A percentile compares a stretch with the other conserved stretches of the same genome.
Evolutionary conservation across 2,797 vertebrate genomes (phyloP).

Genomic region (Lutjanus campechanus): DNA sequence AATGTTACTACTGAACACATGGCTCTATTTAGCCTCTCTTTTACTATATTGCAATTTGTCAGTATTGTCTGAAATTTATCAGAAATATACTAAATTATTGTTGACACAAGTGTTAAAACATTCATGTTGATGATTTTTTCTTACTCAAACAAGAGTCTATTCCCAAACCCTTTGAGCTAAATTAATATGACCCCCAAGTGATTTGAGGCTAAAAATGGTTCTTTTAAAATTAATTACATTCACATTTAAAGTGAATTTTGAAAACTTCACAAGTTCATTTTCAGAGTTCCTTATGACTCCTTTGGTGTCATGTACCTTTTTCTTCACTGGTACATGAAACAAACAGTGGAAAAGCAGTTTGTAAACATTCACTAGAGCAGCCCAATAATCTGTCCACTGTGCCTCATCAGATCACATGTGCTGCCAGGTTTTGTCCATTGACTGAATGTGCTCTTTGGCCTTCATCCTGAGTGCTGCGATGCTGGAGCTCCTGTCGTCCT

Average conservation of each 20-base stretch:
- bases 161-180: conserved; percentile 15
- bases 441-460: conserved; percentile 96
- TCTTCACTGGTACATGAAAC: conserved; percentile 33
- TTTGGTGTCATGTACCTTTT: conserved; percentile 52
- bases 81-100: conserved; percentile 31
- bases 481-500: conserved; percentile 93
- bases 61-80: conserved; percentile 19
- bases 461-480: conserved; percentile 93
- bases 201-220: conserved; percentile 9
- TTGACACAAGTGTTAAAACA: conserved; percentile 29
- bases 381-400: conserved; percentile 34
- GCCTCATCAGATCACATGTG: conserved; percentile 86
- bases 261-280: conserved; percentile 16
- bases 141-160: conserved; percentile 13
- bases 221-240: conserved; percentile 22
- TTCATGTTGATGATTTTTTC: conserved; percentile 16
- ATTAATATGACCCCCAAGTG: conserved; percentile 16
- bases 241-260: conserved; percentile 25
- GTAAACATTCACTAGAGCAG: conserved; percentile 71
- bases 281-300: conserved; percentile 32
- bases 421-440: conserved; percentile 95
- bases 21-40: conserved; percentile 35
- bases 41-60: conserved; percentile 23
- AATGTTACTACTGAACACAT: conserved; percentile 26
- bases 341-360: conserved; percentile 51